Base-by-base conservation (phyloP, 2,888 invertebrate genomes). In the Shargacucullia verbasci region DNA sequence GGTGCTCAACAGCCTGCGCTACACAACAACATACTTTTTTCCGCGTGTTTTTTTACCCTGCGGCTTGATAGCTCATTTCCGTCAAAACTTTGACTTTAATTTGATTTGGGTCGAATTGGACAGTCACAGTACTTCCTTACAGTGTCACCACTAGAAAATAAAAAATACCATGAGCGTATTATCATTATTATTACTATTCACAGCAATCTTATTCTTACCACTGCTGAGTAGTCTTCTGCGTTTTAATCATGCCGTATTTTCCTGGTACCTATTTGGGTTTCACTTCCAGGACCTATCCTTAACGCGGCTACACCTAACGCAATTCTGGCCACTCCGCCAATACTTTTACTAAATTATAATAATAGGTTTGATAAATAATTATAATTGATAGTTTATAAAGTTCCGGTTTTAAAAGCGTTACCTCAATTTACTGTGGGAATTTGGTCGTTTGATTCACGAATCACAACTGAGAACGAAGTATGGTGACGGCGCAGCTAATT, bases 381-480 rank as follows among this genome's bases (percentile, higher is more conserved):
- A 34, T 7, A 38, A 11, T 15, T 34, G n/a, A 34, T 61, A 44
- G 20, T 41, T 49, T 38, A 2, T 47, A 48, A 47, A 65, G 10
- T 48, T 61, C 46, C 50, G 40, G 20, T 34, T 43, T 34, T 27
- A 15, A 29, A 47, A 15, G 9, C 29, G 29, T 9, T 29, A 8
- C 13, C 34, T 20, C 3, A 11, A 56, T 56, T 57, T 55, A 48
- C 33, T 50, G 61, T 73, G 73, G 25, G 73, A 74, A 68, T 27
- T 6, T 49, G n/a, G n/a, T n/a, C n/a, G n/a, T n/a, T n/a, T 52
- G n/a, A 59, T 45, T 50, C 12, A 27, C 2, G 14, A 29, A 31
- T n/a, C 0, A 35, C 39, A 58, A 58, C 57, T 37, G 52, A 14
- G n/a, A 35, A 25, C 7, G 27, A 29, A 68, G 39, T 55, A 49